A percentile compares a stretch with the other conserved stretches of the same genome.
These are phyloP conservation scores for Parauchenoglanis ngamensis DNA, from an alignment of 2,797 vertebrate species.

Conservation along the genomic window DNA sequence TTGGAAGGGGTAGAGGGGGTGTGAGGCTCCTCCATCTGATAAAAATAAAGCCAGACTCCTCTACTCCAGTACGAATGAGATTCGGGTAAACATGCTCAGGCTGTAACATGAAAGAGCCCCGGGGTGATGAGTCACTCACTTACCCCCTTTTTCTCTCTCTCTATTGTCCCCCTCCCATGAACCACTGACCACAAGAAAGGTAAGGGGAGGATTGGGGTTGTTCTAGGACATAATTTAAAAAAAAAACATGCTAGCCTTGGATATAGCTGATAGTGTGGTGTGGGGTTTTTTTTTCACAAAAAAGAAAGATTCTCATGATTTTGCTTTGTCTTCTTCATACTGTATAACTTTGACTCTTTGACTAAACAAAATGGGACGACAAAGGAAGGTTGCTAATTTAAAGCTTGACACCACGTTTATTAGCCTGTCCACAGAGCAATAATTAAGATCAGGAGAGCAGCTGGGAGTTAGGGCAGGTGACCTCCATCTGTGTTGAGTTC, in stretches of 20 bases:
- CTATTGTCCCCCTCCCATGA: slow-evolving; percentile 30
- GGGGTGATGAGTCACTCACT: slow-evolving; percentile 54
- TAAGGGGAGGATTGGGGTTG: slow-evolving; percentile 20
- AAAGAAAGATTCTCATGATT: neutral
- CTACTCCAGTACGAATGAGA: slow-evolving; percentile 35
- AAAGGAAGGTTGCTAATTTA: slow-evolving; percentile 25
- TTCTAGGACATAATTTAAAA: slow-evolving; percentile 8
- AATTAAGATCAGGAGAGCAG: slow-evolving; percentile 29
- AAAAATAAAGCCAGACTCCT: slow-evolving; percentile 56
- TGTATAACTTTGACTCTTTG: neutral
- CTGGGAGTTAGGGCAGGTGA: slow-evolving; percentile 25
- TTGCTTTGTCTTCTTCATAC: neutral
- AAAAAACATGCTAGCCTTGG: slow-evolving; percentile 20
- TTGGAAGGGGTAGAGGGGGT: neutral
- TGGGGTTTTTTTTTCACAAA: neutral
- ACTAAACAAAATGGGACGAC: neutral
- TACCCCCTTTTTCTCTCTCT: slow-evolving; percentile 15
- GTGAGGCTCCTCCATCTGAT: slow-evolving; percentile 39
- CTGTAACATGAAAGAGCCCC: slow-evolving; percentile 56
- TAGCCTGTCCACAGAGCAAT: slow-evolving; percentile 19
- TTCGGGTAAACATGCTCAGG: slow-evolving; percentile 51
- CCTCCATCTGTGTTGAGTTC: slow-evolving; percentile 5
- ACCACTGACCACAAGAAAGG: slow-evolving; percentile 58
- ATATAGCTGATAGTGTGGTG: slow-evolving; percentile 24
- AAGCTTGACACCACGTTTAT: slow-evolving; percentile 23